Evolutionary conservation across 2,888 invertebrate species (phyloP).

Genomic region (Nephrocerus scutellatus): DNA sequence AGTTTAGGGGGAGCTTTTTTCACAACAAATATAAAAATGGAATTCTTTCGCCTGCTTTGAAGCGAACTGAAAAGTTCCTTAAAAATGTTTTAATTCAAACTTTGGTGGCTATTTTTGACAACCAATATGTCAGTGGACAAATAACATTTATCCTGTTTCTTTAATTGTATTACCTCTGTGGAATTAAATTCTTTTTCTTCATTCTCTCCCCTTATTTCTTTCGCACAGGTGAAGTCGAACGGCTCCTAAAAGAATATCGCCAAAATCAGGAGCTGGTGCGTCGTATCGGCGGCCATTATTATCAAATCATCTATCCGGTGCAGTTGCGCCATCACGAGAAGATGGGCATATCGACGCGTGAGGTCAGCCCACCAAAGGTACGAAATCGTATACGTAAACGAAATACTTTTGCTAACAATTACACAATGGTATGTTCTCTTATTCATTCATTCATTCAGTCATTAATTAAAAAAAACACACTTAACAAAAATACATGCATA

Average conservation of each 20-base stretch:
- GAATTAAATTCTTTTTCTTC: too few species aligned
- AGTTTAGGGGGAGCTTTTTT: too few species aligned
- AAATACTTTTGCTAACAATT: constrained; percentile 48
- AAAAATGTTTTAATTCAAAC: too few species aligned
- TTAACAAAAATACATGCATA: constrained; percentile 1
- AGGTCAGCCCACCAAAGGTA: constrained; percentile 83
- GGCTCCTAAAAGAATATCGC: constrained; percentile 80
- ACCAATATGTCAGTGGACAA: too few species aligned
- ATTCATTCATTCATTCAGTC: constrained; percentile 8
- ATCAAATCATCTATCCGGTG: constrained; percentile 91
- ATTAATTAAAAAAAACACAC: not conserved
- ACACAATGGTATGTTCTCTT: constrained; percentile 50
- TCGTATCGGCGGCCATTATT: constrained; percentile 84
- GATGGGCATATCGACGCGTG: constrained; percentile 91
- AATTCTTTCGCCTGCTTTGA: too few species aligned
- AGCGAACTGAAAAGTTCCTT: too few species aligned
- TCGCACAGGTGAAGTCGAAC: constrained; percentile 76
- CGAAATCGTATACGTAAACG: constrained; percentile 50
- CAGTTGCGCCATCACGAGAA: constrained; percentile 92
- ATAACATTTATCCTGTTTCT: too few species aligned
- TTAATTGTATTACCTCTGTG: too few species aligned
- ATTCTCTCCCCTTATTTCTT: constrained; percentile 23
- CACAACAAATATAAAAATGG: too few species aligned
- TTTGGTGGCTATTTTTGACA: too few species aligned
- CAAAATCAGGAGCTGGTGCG: constrained; percentile 89